Percentiles rank a stretch among this genome's conserved stretches.
Evolutionary conservation across 1,140 invertebrate species (phyloP).

Genomic region (Drosophila bocki): DNA sequence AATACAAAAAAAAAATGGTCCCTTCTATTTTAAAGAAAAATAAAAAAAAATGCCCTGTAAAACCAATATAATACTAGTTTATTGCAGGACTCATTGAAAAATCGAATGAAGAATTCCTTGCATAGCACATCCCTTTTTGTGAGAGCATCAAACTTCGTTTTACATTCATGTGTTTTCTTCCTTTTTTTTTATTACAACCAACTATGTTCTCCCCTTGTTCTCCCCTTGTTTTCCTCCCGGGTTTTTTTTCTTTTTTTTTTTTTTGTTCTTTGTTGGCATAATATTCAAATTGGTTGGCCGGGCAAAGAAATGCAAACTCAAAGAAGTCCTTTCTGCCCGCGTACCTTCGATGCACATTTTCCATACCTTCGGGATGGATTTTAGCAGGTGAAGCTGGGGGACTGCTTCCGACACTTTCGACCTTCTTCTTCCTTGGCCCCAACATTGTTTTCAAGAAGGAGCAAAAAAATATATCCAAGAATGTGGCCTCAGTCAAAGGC

Average conservation of each 20-base stretch:
- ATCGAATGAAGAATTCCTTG: slow-evolving; percentile 2
- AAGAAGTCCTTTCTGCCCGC: slow-evolving; percentile 51
- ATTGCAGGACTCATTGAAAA: background rate
- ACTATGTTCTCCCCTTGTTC: background rate
- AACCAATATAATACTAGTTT: background rate
- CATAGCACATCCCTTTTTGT: background rate
- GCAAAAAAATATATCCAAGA: slow-evolving; percentile 8
- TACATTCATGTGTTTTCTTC: background rate
- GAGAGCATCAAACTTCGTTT: slow-evolving; percentile 16
- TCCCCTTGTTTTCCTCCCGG: background rate
- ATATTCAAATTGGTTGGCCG: slow-evolving; percentile 77
- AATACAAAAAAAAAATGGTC: background rate
- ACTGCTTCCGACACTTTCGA: slow-evolving; percentile 46
- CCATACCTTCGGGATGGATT: slow-evolving; percentile 21
- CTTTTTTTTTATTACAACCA: slow-evolving; percentile 4
- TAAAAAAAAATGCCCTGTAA: background rate
- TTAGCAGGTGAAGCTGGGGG: background rate
- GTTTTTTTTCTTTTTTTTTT: slow-evolving; percentile 8
- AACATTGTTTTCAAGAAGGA: slow-evolving; percentile 27
- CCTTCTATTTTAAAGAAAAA: background rate
- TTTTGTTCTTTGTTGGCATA: slow-evolving; percentile 41
- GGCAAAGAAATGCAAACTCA: slow-evolving; percentile 81
- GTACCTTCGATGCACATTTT: slow-evolving; percentile 41
- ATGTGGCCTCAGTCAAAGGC: slow-evolving; percentile 24
- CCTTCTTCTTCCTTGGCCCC: background rate